Base-by-base conservation (phyloP, 2,888 invertebrate species). In the Sminthurinus aureus region DNA sequence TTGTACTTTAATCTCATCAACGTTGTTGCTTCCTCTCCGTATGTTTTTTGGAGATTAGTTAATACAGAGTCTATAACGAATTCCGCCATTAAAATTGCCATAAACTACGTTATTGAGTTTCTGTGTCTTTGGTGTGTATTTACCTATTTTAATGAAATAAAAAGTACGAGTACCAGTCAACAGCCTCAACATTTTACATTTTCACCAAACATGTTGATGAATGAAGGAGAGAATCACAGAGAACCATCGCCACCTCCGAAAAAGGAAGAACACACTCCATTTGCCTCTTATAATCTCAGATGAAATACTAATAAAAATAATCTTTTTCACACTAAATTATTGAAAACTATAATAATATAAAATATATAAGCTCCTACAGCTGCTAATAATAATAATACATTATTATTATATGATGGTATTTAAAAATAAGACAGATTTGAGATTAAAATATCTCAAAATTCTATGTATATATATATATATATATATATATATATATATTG, bases 111-210 rank as follows among this genome's bases (percentile, higher is more conserved):
- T 24, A 69, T 73, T n/a, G 83, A 78, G 50, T 22, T 38, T 1
- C 79, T 83, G 18, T 78, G 78, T 26, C 66, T 83, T 22, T 83
- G 83, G 83, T n/a, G 78, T 13, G 83, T 83, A 26, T 83, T n/a
- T n/a, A 18, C 79, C 8, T 73, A 79, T 6, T 58, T 83, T 12
- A 38, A 69, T 15, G 83, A 83, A 52, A 83, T 83, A 18, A 12
- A 71, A 20, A 64, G n/a, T 8, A 79, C 77, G 71, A 67, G 50
- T 8, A 67, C 67, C 18, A 67, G 11, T 51, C n/a, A n/a, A n/a
- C 69, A 66, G 24, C 58, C 77, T 8, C 80, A 71, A n/a, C 52
- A 71, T 24, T 79, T 69, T 26, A 51, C 78, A 11, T 83, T 78
- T 66, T 81, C 83, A 13, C 79, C 83, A 15, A 58, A 73, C 38